Conservation (phyloP, 2,113 vertebrate genomes). For the Fulica atra region DNA sequence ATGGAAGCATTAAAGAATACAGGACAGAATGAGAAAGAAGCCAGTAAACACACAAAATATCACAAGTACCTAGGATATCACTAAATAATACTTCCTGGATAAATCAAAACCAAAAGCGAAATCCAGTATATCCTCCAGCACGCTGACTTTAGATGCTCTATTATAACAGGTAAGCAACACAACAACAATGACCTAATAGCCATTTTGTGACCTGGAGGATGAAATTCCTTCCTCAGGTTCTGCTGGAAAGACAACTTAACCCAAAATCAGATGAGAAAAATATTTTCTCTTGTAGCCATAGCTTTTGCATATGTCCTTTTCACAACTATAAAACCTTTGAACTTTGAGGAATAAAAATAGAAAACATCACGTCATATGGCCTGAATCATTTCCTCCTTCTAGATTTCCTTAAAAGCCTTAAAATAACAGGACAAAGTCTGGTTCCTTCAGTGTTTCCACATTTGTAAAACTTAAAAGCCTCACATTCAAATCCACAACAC, state of each 20-base stretch:
- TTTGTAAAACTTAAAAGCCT: conserved; percentile 14
- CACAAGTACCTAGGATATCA: neutral
- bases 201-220: neutral
- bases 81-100: neutral
- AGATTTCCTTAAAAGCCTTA: conserved; percentile 70
- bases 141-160: neutral
- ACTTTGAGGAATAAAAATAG: conserved; percentile 80
- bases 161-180: neutral
- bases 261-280: neutral
- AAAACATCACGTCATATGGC: conserved; percentile 59
- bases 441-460: conserved; percentile 32
- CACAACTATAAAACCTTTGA: conserved; percentile 60
- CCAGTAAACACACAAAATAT: neutral
- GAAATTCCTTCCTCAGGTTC: neutral
- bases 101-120: neutral
- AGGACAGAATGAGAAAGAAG: neutral
- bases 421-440: conserved; percentile 69
- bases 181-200: neutral
- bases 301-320: conserved; percentile 67
- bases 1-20: neutral
- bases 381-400: conserved; percentile 75
- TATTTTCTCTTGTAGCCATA: neutral
- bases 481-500: conserved; percentile 17
- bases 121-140: neutral
- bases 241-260: neutral